These are phyloP conservation scores for Euphydryas editha DNA, from an alignment of 2,888 invertebrate genomes.

Conservation along the genomic window DNA sequence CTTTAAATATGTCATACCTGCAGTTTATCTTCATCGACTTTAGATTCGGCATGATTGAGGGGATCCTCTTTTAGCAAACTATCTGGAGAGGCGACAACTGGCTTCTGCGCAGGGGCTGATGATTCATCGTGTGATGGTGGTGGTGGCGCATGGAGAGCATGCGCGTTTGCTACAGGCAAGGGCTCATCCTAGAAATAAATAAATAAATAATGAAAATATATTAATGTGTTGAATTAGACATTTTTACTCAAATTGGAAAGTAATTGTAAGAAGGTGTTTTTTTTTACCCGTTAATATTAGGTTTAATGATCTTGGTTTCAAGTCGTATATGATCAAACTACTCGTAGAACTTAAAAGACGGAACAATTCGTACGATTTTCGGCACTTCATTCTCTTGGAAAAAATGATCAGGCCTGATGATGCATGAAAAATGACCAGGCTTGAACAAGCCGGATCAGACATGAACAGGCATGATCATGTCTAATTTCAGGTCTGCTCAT, in stretches of 20 bases:
- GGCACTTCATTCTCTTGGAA: no score
- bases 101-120: slow-evolving; percentile 46
- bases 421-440: no score
- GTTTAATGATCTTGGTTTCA: no score
- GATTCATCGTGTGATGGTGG: slow-evolving; percentile 50
- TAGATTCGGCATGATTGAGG: slow-evolving; percentile 74
- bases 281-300: no score
- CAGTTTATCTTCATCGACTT: slow-evolving; percentile 76
- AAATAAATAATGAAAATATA: neutral
- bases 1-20: slow-evolving; percentile 60
- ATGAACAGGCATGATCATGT: no score
- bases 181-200: slow-evolving; percentile 68
- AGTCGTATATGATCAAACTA: no score
- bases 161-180: slow-evolving; percentile 73
- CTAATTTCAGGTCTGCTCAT: no score
- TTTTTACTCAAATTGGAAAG: neutral
- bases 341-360: no score
- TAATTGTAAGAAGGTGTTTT: no score
- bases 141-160: slow-evolving; percentile 71
- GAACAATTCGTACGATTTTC: no score
- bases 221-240: neutral
- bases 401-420: no score
- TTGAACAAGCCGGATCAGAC: no score
- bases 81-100: slow-evolving; percentile 49
- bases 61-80: slow-evolving; percentile 68